A percentile compares a stretch with the other conserved stretches of the same genome.
Conservation (phyloP, 2,113 vertebrate species). For the Gallinago media region DNA sequence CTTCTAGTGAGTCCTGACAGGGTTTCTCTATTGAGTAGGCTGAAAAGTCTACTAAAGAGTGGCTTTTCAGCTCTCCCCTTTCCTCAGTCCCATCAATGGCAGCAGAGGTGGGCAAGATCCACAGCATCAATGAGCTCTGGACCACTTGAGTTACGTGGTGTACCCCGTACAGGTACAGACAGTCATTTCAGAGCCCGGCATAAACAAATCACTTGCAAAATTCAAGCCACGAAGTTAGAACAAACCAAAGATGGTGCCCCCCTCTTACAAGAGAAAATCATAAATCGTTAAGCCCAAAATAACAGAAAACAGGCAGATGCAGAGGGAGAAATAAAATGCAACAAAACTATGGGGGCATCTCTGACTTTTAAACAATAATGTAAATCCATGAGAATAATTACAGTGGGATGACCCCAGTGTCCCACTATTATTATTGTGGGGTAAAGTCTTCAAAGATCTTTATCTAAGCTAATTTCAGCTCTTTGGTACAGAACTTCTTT, state of each 20-base stretch:
- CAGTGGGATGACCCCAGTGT: not conserved
- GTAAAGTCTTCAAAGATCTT: conserved; percentile 6
- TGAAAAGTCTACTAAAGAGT: accelerated
- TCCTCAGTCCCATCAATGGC: not conserved
- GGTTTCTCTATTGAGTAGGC: not conserved
- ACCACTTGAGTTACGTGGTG: not conserved
- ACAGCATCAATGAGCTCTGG: not conserved
- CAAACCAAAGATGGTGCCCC: not conserved
- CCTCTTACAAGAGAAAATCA: not conserved
- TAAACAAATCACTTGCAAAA: not conserved
- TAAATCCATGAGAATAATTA: not conserved
- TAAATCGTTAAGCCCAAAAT: not conserved
- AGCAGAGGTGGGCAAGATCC: not conserved
- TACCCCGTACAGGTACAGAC: not conserved
- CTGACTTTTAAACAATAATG: not conserved
- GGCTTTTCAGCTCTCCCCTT: not conserved
- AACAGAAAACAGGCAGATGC: not conserved
- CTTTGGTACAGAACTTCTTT: not conserved
- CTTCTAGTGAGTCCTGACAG: not conserved
- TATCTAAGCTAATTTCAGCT: conserved; percentile 21
- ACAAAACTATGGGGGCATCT: not conserved
- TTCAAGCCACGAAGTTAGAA: not conserved
- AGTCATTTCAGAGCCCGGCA: not conserved
- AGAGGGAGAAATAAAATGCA: not conserved
- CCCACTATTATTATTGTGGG: not conserved